These are phyloP conservation scores for Callosobruchus maculatus DNA, from an alignment of 2,888 invertebrate species.

Conservation along the genomic window DNA sequence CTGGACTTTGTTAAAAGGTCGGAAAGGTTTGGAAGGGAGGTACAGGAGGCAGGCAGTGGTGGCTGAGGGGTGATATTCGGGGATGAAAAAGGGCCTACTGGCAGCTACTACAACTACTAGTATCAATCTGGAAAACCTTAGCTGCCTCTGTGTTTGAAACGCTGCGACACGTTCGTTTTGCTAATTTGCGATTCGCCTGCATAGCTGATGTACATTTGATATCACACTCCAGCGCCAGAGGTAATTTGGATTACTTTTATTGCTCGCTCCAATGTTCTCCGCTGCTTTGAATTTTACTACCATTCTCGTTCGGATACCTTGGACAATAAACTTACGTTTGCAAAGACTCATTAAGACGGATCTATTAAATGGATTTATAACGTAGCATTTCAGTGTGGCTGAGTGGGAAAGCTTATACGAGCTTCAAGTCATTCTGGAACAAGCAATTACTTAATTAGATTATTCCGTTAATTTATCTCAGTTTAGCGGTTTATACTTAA, in stretches of 20 bases:
- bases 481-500: no score
- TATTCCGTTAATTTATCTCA: no score
- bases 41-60: no score
- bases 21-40: no score
- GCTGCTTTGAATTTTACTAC: not conserved
- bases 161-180: not conserved
- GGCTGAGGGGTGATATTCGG: no score
- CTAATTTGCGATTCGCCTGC: not conserved
- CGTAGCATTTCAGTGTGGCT: not conserved
- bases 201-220: not conserved
- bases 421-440: not conserved
- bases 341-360: not conserved
- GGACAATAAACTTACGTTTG: not conserved
- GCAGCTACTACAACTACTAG: no score
- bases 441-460: no score
- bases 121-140: no score
- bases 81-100: no score
- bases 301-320: not conserved
- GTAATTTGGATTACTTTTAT: not conserved
- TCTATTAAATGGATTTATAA: not conserved
- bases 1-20: no score
- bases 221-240: not conserved
- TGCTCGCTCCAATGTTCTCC: not conserved
- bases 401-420: not conserved
- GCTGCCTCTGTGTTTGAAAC: not conserved